A percentile compares a stretch with the other conserved stretches of the same genome.
Evolutionary conservation across 2,797 vertebrate genomes (phyloP).

Genomic region (Mormyrus hasselquistii): DNA sequence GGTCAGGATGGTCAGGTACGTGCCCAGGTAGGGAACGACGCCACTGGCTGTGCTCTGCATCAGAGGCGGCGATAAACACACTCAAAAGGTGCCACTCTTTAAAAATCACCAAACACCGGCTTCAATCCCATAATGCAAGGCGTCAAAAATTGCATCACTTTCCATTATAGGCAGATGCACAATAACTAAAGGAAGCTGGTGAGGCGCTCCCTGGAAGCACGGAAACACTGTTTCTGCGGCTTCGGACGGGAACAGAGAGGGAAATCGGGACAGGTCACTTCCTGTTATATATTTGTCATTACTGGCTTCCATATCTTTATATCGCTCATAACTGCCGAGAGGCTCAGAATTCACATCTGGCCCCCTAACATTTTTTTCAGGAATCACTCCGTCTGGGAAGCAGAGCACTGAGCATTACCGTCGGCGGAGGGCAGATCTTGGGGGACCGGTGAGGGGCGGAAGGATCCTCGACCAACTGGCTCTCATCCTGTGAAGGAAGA

Average conservation of each 20-base stretch:
- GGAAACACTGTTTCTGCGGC: neutral
- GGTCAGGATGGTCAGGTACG: slow-evolving; percentile 76
- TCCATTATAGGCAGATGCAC: neutral
- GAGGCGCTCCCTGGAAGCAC: neutral
- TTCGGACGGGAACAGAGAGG: neutral
- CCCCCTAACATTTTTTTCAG: neutral
- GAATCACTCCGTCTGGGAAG: neutral
- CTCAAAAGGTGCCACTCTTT: neutral
- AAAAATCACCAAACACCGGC: neutral
- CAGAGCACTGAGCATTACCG: slow-evolving; percentile 46
- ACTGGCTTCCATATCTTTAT: neutral
- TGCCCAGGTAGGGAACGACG: slow-evolving; percentile 79
- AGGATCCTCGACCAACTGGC: slow-evolving; percentile 45
- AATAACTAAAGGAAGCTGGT: neutral
- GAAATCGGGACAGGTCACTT: neutral
- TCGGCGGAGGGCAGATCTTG: slow-evolving; percentile 56
- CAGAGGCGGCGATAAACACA: neutral
- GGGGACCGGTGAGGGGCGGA: slow-evolving; percentile 53
- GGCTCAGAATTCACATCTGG: neutral
- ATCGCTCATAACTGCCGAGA: neutral
- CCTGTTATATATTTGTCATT: neutral
- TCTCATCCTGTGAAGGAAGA: slow-evolving; percentile 51
- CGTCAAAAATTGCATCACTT: neutral
- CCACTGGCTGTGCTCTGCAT: slow-evolving; percentile 61
- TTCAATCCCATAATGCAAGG: neutral